Evolutionary conservation across 2,888 invertebrate genomes (phyloP).

Genomic region (Megastigmus dorsalis): DNA sequence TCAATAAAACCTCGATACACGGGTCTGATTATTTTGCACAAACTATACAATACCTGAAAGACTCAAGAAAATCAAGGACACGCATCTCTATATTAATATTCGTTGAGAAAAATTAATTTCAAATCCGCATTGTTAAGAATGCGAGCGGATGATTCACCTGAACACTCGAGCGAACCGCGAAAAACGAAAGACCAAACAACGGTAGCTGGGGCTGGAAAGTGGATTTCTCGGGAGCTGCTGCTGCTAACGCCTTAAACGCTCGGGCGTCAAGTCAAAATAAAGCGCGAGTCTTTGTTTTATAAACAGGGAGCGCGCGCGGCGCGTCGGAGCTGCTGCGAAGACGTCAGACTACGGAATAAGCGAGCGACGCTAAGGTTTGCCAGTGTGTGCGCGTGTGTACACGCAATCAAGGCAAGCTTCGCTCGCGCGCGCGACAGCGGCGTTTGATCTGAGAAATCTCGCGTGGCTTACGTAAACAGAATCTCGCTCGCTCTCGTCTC

Average conservation of each 20-base stretch:
- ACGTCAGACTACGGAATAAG: not conserved
- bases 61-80: too few species aligned
- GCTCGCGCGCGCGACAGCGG: slow-evolving; percentile 21
- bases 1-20: too few species aligned
- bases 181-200: slow-evolving; percentile 28
- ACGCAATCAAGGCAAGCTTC: slow-evolving; percentile 34
- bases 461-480: slow-evolving; percentile 14
- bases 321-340: not conserved
- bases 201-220: not conserved
- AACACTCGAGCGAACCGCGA: too few species aligned
- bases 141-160: too few species aligned
- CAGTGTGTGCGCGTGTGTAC: not conserved
- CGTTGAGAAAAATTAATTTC: too few species aligned
- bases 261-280: not conserved
- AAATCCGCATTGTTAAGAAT: too few species aligned
- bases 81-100: too few species aligned
- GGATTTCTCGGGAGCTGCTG: not conserved
- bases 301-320: too few species aligned
- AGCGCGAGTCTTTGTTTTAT: slow-evolving; percentile 43
- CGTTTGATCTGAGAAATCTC: slow-evolving; percentile 48
- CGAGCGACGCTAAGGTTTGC: not conserved
- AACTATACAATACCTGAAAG: too few species aligned
- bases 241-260: not conserved
- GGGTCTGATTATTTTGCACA: too few species aligned
- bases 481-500: not conserved